Evolutionary conservation across 2,113 vertebrate species (phyloP).

Genomic region (Nyctereutes procyonoides): DNA sequence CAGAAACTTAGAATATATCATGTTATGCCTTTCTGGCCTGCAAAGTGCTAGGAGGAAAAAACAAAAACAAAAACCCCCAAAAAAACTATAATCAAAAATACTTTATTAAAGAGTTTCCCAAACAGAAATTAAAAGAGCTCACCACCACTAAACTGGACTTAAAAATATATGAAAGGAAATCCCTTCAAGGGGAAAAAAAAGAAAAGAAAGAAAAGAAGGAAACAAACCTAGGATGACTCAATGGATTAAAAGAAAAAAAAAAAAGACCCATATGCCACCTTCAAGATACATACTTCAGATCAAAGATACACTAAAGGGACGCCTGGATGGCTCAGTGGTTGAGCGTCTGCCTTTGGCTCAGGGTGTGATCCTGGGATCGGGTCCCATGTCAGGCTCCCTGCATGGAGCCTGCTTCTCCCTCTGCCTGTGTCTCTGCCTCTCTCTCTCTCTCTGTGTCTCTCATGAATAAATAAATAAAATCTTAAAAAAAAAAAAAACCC

Average conservation of each 20-base stretch:
- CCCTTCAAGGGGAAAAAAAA: neutral
- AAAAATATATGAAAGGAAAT: neutral
- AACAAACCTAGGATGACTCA: neutral
- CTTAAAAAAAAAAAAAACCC: no score
- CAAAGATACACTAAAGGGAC: neutral
- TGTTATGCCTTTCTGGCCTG: neutral
- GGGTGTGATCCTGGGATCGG: no score
- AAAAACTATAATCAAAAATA: neutral
- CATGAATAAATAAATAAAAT: no score
- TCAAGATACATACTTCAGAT: neutral
- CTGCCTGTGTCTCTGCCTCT: no score
- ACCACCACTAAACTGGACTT: neutral
- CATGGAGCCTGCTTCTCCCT: no score
- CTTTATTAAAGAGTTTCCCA: neutral
- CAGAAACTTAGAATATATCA: neutral
- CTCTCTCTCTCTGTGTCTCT: no score
- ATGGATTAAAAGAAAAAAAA: neutral
- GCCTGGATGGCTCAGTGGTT: no score
- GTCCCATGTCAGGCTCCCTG: no score
- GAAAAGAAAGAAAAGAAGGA: no score
- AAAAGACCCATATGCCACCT: neutral
- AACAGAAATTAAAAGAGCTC: neutral
- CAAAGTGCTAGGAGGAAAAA: neutral
- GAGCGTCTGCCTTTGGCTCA: no score
- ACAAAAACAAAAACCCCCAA: neutral